A percentile compares a stretch with the other conserved stretches of the same genome.
Conservation (phyloP, 1,140 invertebrate genomes). For the Acromyrmex echinatior region DNA sequence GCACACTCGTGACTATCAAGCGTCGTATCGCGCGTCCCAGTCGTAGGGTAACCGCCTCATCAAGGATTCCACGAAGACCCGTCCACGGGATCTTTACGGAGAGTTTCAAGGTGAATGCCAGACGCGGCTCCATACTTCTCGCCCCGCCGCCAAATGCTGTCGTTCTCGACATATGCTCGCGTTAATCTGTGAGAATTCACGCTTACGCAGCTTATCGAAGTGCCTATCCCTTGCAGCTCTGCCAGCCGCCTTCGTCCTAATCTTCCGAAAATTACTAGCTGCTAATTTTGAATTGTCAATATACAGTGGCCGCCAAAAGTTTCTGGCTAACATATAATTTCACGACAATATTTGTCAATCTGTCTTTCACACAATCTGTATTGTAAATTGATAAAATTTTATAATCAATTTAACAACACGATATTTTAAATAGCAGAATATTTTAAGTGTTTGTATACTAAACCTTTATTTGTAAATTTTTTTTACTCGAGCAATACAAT, state of each 20-base stretch:
- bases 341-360: too few species aligned
- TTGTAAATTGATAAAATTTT: too few species aligned
- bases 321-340: too few species aligned
- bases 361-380: too few species aligned
- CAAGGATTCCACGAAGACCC: conserved; percentile 45
- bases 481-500: too few species aligned
- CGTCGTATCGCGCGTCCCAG: neutral
- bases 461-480: too few species aligned
- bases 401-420: too few species aligned
- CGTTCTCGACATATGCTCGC: conserved; percentile 41
- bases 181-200: conserved; percentile 56
- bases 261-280: neutral
- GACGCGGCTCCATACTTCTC: conserved; percentile 31
- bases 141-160: conserved; percentile 3
- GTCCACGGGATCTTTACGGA: conserved; percentile 31
- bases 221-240: neutral
- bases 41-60: conserved; percentile 42
- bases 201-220: neutral
- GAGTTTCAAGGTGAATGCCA: conserved; percentile 54
- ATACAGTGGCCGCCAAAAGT: too few species aligned
- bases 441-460: too few species aligned
- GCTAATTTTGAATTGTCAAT: neutral
- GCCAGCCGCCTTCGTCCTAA: neutral
- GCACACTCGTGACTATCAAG: conserved; percentile 28
- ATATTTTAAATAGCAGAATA: too few species aligned